A percentile compares a stretch with the other conserved stretches of the same genome.
Conservation (phyloP, 1,140 invertebrate species). For the Drosophila quadrilineata region DNA sequence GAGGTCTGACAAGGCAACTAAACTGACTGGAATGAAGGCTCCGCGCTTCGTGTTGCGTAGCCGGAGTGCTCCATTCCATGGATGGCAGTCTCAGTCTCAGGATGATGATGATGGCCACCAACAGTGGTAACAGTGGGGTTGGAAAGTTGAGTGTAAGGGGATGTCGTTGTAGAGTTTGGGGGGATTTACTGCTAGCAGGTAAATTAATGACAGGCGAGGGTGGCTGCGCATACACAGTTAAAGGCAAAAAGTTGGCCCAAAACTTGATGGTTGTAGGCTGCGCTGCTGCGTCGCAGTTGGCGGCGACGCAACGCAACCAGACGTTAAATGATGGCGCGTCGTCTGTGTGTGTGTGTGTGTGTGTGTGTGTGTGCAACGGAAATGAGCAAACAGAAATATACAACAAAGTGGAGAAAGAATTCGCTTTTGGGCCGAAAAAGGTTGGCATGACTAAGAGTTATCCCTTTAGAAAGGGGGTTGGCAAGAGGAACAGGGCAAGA, state of each 20-base stretch:
- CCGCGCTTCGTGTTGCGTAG: slow-evolving; percentile 53
- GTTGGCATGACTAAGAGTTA: neutral
- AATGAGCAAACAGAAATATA: slow-evolving; percentile 70
- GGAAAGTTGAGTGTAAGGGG: neutral
- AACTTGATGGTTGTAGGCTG: neutral
- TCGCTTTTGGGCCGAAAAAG: too few relatives aligned
- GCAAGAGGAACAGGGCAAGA: too few relatives aligned
- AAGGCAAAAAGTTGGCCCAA: neutral
- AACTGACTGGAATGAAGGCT: slow-evolving; percentile 70
- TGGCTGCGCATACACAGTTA: slow-evolving; percentile 35
- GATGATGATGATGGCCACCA: neutral
- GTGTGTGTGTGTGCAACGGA: slow-evolving; percentile 51
- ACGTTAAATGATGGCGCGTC: slow-evolving; percentile 55
- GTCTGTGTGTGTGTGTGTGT: slow-evolving; percentile 3
- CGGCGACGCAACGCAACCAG: slow-evolving; percentile 33
- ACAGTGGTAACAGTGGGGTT: too few relatives aligned
- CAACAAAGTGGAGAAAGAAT: slow-evolving; percentile 12
- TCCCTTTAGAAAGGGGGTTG: too few relatives aligned
- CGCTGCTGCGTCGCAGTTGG: slow-evolving; percentile 21
- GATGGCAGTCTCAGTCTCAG: too few relatives aligned
- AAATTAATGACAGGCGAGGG: slow-evolving; percentile 48
- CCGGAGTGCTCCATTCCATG: slow-evolving; percentile 8
- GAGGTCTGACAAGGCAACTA: slow-evolving; percentile 63
- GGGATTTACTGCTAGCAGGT: slow-evolving; percentile 38
- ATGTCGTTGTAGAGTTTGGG: too few relatives aligned